A percentile compares a stretch with the other conserved stretches of the same genome.
Conservation (phyloP, 2,797 vertebrate genomes). For the Eulemur albifrons region DNA sequence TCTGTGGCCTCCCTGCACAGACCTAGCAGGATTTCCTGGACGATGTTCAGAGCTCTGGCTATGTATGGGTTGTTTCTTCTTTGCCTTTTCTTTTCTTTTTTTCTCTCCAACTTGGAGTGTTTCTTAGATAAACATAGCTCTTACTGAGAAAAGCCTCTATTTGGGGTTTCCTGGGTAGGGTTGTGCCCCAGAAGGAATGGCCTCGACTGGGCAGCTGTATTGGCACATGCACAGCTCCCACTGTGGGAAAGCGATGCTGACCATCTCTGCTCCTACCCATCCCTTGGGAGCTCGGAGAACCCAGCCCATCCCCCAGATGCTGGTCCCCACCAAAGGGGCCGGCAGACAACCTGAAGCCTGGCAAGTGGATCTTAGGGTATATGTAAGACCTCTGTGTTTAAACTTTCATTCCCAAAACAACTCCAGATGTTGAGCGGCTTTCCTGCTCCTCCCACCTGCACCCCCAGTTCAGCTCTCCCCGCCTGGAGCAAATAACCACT, state of each 20-base stretch:
- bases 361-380: background rate
- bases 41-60: background rate
- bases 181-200: background rate
- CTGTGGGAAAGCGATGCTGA: background rate
- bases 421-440: background rate
- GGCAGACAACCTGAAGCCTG: background rate
- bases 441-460: background rate
- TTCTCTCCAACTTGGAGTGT: background rate
- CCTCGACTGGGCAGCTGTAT: background rate
- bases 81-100: background rate
- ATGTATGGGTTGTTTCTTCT: background rate
- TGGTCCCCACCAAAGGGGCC: background rate
- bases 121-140: background rate
- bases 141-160: background rate
- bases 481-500: background rate
- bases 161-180: background rate
- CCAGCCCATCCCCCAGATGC: background rate
- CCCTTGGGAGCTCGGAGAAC: background rate
- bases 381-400: background rate
- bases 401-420: background rate
- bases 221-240: background rate
- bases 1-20: background rate
- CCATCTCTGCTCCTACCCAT: background rate
- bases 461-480: background rate
- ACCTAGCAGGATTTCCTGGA: background rate